Conservation (phyloP, 2,113 vertebrate genomes). For the Tupaia chinensis region DNA sequence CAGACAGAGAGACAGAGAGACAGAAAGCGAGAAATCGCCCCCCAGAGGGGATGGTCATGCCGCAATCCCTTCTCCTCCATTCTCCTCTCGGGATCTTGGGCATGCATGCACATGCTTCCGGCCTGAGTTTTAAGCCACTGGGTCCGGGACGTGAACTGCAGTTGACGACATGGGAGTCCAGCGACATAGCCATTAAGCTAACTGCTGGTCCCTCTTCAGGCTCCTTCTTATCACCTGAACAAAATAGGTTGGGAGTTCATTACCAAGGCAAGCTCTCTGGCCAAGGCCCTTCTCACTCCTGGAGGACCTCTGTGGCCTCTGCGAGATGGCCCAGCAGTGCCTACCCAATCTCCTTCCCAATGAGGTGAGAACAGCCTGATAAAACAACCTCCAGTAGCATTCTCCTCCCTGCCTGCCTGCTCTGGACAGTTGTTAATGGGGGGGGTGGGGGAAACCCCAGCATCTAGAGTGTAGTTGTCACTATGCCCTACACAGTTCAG, state of each 20-base stretch:
- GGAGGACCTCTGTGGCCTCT: neutral
- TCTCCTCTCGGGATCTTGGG: too few species aligned
- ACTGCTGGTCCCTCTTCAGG: too few species aligned
- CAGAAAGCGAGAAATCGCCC: too few species aligned
- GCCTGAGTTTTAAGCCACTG: too few species aligned
- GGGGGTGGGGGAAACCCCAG: rapidly evolving
- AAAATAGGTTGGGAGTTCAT: neutral
- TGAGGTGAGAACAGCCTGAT: neutral
- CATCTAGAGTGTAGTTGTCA: neutral
- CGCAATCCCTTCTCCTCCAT: too few species aligned
- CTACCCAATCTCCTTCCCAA: neutral
- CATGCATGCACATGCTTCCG: too few species aligned
- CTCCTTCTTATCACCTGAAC: neutral
- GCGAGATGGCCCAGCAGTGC: neutral
- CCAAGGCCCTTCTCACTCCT: neutral
- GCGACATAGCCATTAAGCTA: too few species aligned
- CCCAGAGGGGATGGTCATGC: too few species aligned
- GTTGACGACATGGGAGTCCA: too few species aligned
- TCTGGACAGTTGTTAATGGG: neutral
- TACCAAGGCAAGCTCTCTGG: neutral
- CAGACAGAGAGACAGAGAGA: too few species aligned
- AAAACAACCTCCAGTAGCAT: neutral
- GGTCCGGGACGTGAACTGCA: too few species aligned
- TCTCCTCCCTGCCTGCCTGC: neutral
- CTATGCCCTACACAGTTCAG: neutral